phyloP scores from a whole-genome alignment of 64 coral and sea anemone species.

The Montipora capricornis region DNA sequence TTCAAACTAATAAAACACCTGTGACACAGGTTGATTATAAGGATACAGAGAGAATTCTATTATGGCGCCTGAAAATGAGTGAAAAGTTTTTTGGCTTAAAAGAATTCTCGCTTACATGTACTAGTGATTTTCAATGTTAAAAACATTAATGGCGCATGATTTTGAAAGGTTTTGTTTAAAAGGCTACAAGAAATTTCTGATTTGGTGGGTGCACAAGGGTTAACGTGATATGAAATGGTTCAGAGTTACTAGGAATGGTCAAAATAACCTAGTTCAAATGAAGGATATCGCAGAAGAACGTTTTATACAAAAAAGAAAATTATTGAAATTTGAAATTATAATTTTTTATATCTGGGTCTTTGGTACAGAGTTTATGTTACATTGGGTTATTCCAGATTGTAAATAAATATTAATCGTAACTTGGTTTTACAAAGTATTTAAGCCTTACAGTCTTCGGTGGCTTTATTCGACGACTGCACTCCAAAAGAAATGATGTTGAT shows the following conservation, averaged over 20 bases:
- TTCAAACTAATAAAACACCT: too few species aligned
- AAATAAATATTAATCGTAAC: slow-evolving; percentile 24
- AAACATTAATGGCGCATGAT: not conserved
- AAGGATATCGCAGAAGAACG: slow-evolving; percentile 21
- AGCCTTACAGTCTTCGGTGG: not conserved
- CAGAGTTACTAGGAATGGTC: not conserved
- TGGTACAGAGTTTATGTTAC: slow-evolving; percentile 25
- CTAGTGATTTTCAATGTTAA: not conserved
- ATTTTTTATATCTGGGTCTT: slow-evolving; percentile 57
- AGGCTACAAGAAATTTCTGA: not conserved
- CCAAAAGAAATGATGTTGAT: not conserved
- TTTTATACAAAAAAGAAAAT: slow-evolving; percentile 61
- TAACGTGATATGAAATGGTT: not conserved
- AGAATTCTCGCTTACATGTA: too few species aligned
- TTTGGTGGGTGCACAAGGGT: not conserved
- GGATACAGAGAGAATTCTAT: not conserved
- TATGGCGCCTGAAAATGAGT: not conserved
- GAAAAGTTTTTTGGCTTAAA: not conserved
- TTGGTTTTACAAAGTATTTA: slow-evolving; percentile 2
- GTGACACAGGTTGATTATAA: too few species aligned
- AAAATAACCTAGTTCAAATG: not conserved
- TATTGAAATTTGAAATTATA: slow-evolving; percentile 55
- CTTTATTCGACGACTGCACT: not conserved
- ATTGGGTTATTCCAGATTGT: slow-evolving; percentile 11
- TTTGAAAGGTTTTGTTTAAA: too few species aligned